These are phyloP conservation scores for Tipula helvola DNA, from an alignment of 2,888 invertebrate genomes.

Conservation along the genomic window DNA sequence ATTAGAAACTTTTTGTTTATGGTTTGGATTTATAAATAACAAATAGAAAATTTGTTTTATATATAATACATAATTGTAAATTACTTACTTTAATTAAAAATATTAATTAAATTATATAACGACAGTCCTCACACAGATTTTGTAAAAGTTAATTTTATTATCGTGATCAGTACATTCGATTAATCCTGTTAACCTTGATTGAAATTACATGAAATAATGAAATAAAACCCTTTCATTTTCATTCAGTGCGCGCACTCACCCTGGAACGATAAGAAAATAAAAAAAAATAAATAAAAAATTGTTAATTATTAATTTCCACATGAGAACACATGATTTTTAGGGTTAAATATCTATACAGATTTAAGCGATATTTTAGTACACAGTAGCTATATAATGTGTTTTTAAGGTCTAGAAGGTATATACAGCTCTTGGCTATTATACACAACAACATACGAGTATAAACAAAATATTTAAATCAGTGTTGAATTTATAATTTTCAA, in stretches of 20 bases:
- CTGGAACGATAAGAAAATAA: neutral
- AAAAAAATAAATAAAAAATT: neutral
- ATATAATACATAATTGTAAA: neutral
- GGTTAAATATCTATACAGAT: neutral
- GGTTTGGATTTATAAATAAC: neutral
- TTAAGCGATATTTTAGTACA: neutral
- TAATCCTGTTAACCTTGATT: neutral
- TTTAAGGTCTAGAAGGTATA: neutral
- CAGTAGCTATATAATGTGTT: neutral
- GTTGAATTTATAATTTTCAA: neutral
- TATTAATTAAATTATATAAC: neutral
- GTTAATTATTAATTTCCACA: neutral
- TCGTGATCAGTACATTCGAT: neutral
- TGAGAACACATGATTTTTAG: neutral
- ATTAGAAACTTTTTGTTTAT: neutral
- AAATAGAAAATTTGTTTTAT: neutral
- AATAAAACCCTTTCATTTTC: neutral
- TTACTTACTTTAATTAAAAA: neutral
- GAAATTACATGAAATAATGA: neutral
- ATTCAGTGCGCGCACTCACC: neutral
- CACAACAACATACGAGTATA: neutral
- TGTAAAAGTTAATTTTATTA: neutral
- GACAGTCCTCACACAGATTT: neutral
- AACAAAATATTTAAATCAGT: neutral
- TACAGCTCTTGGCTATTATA: neutral